Evolutionary conservation across 2,888 invertebrate species (phyloP), one percentile per base, ranked within the genome.

Genomic region (Lottia gigantea): DNA sequence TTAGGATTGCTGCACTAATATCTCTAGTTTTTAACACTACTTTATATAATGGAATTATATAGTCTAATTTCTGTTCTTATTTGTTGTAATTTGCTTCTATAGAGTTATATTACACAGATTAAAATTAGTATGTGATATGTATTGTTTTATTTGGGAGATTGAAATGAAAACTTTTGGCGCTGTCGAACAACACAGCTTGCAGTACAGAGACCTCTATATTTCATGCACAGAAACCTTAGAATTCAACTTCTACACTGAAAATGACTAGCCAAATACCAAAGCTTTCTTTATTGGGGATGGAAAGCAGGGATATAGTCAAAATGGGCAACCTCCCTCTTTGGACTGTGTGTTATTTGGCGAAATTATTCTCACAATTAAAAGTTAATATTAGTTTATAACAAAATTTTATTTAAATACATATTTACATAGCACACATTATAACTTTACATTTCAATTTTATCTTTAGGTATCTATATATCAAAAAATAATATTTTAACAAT

Each of bases 1-100:
- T 82, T 76, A 70, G 68, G 82, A 78, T 74, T 80, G 76, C 79
- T 82, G 80, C 80, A 82, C 74, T 76, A 67, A 62, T 61, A 63
- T 69, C 64, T 64, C 70, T 70, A 66, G 66, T 62, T 68, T 61
- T 66, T 66, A 55, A 66, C 49, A 68, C 62, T 62, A 68, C 62
- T 62, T 62, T 23, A 31, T 45, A 46, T 63, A 65, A 46, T 70
- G 70, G 71, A 63, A 46, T 61, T 47, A 71, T 73, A 25, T 63
- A 40, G 26, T 55, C 47, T 65, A 61, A 49, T 31, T 62, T 49
- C 47, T 49, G 7, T 31, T 46, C 25, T 40, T 26, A n/a, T 55
- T 49, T 46, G 26, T 63, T 66, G 63, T 67, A 67, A 64, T 62
- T 71, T 49, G 66, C 46, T 16, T 46, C 23, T 49, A 55, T 68